phyloP scores from a whole-genome alignment of 2,888 invertebrate species.

The Polydrusus pterygomalis region DNA sequence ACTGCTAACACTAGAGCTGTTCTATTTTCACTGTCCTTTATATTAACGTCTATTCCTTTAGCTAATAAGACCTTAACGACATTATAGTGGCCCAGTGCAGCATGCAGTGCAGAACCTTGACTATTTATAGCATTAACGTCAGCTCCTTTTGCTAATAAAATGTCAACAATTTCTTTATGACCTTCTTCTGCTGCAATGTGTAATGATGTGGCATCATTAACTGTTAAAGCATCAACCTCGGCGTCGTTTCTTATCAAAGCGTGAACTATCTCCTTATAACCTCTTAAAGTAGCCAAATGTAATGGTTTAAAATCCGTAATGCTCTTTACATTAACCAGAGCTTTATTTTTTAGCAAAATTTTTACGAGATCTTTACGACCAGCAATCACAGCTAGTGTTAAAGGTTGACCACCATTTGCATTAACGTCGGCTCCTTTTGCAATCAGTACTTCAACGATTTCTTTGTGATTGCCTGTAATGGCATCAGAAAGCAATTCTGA shows the following conservation, averaged over 20 bases:
- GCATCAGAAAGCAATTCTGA: background rate
- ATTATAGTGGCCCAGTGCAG: too few relatives aligned
- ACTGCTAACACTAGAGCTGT: slow-evolving; percentile 20
- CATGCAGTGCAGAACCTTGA: too few relatives aligned
- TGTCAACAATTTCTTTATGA: slow-evolving; percentile 20
- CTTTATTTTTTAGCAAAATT: too few relatives aligned
- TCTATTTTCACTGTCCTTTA: slow-evolving; percentile 27
- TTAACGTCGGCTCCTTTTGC: background rate
- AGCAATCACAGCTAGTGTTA: too few relatives aligned
- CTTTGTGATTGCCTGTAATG: background rate
- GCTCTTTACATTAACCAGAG: too few relatives aligned
- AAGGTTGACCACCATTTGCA: background rate
- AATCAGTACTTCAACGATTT: background rate
- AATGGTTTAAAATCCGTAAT: too few relatives aligned
- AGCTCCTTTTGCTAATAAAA: slow-evolving; percentile 39
- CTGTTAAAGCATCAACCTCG: too few relatives aligned
- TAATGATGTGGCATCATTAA: slow-evolving; percentile 72
- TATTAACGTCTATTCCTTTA: background rate
- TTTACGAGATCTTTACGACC: too few relatives aligned
- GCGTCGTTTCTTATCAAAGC: too few relatives aligned
- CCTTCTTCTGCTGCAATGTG: slow-evolving; percentile 74
- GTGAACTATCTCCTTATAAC: too few relatives aligned
- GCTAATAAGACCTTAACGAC: slow-evolving; percentile 40
- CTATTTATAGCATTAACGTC: slow-evolving; percentile 65
- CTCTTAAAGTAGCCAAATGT: too few relatives aligned